Conservation (phyloP, 2,888 invertebrate genomes). For the Drosophila bunnanda region DNA sequence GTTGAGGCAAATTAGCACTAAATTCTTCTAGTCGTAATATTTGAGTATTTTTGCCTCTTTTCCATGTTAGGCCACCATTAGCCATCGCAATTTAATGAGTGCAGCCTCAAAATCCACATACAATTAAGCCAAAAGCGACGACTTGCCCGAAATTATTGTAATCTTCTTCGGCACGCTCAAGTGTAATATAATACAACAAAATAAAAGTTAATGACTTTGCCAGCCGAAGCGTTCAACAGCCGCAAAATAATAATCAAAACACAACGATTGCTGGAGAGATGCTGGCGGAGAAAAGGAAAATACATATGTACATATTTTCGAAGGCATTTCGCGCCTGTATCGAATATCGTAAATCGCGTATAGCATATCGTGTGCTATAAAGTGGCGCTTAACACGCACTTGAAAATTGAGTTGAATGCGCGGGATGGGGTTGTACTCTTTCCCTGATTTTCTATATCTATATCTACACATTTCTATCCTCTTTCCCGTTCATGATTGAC, state of each 20-base stretch:
- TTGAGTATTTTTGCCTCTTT: background rate
- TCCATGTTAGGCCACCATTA: slow-evolving; percentile 32
- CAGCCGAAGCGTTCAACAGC: slow-evolving; percentile 58
- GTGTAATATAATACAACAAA: slow-evolving; percentile 42
- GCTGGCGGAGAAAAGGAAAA: slow-evolving; percentile 27
- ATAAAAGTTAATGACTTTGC: slow-evolving; percentile 65
- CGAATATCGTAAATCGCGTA: slow-evolving; percentile 31
- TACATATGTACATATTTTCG: slow-evolving; percentile 10
- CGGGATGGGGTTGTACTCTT: slow-evolving; percentile 35
- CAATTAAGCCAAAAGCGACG: slow-evolving; percentile 38
- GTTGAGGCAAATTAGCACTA: background rate
- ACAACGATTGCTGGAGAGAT: slow-evolving; percentile 24
- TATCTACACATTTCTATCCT: slow-evolving; percentile 11
- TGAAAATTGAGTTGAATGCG: slow-evolving; percentile 68
- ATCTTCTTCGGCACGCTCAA: slow-evolving; percentile 42
- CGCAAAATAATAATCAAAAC: slow-evolving; percentile 39
- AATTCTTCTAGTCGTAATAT: background rate
- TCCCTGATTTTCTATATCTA: background rate
- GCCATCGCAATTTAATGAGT: slow-evolving; percentile 19
- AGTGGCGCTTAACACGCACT: slow-evolving; percentile 77
- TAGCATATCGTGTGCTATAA: slow-evolving; percentile 34
- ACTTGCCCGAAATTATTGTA: slow-evolving; percentile 43
- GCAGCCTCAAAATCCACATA: slow-evolving; percentile 37
- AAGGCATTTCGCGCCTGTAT: slow-evolving; percentile 57
- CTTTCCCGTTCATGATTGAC: slow-evolving; percentile 7